Percentiles rank a stretch among this genome's conserved stretches.
These are phyloP conservation scores for Asarcornis scutulata DNA, from an alignment of 2,113 vertebrate genomes.

Conservation along the genomic window DNA sequence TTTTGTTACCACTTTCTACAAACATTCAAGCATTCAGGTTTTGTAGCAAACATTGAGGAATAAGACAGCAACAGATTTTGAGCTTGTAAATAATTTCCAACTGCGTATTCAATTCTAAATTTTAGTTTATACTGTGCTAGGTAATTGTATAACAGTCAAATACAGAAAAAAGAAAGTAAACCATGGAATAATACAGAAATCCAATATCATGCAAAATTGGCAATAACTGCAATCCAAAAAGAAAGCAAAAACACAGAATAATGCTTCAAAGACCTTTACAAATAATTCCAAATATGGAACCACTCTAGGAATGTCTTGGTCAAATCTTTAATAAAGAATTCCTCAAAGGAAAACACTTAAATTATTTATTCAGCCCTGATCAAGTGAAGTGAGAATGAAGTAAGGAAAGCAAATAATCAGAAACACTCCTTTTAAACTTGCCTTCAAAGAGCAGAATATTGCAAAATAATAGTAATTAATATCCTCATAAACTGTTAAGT, in stretches of 20 bases:
- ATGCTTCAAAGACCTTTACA: not conserved
- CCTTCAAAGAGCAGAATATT: not conserved
- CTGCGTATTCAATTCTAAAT: not conserved
- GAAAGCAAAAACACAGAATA: not conserved
- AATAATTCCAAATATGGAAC: slow-evolving; percentile 5
- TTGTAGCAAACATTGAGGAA: not conserved
- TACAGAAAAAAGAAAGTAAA: not conserved
- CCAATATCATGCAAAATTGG: not conserved
- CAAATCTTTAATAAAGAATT: not conserved
- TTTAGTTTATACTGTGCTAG: not conserved
- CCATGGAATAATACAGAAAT: not conserved
- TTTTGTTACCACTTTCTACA: slow-evolving; percentile 7
- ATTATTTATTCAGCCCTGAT: slow-evolving; percentile 28
- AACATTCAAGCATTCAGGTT: not conserved
- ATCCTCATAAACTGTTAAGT: not conserved
- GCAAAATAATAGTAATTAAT: not conserved
- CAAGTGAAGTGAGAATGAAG: not conserved
- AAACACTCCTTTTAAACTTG: not conserved
- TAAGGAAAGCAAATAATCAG: slow-evolving; percentile 15
- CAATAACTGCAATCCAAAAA: not conserved
- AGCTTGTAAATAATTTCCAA: slow-evolving; percentile 51
- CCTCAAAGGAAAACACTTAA: slow-evolving; percentile 13
- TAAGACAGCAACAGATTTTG: slow-evolving; percentile 12
- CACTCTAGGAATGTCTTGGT: not conserved
- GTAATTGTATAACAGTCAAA: slow-evolving; percentile 1